A percentile compares a stretch with the other conserved stretches of the same genome.
These are phyloP conservation scores for Physocephala rufipes DNA, from an alignment of 2,888 invertebrate genomes.

Conservation along the genomic window DNA sequence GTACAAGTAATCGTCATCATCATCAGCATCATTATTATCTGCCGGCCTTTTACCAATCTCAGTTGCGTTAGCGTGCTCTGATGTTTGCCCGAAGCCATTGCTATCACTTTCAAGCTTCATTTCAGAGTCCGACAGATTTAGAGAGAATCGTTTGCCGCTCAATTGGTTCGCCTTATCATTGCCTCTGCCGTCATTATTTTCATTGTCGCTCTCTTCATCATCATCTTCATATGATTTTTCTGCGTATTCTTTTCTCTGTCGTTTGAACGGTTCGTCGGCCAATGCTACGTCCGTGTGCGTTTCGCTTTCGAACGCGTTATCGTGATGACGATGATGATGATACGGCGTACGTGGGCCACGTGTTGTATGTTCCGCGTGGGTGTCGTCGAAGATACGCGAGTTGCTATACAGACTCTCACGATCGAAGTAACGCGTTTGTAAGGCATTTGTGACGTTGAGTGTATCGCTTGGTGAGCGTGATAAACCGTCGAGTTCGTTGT, in stretches of 20 bases:
- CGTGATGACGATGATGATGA: conserved; percentile 16
- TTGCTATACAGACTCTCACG: conserved; percentile 55
- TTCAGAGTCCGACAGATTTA: conserved; percentile 36
- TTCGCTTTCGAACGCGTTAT: background rate
- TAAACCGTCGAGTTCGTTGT: conserved; percentile 9
- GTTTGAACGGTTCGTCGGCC: conserved; percentile 7
- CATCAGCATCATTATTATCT: conserved; percentile 39
- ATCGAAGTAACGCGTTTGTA: conserved; percentile 58
- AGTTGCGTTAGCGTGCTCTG: background rate
- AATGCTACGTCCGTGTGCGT: conserved; percentile 19
- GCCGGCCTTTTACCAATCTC: conserved; percentile 15
- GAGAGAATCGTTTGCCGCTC: conserved; percentile 40
- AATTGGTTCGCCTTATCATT: conserved; percentile 24
- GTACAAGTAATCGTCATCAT: conserved; percentile 48
- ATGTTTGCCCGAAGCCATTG: background rate
- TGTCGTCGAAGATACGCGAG: background rate
- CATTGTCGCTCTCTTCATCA: conserved; percentile 26
- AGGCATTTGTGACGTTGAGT: conserved; percentile 45
- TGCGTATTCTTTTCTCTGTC: background rate
- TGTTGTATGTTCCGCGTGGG: conserved; percentile 44
- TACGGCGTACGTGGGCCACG: conserved; percentile 47
- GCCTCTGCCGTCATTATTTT: conserved; percentile 27
- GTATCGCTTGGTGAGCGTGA: conserved; percentile 20
- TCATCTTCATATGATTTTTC: conserved; percentile 14
- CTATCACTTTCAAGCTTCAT: conserved; percentile 9